phyloP scores from a whole-genome alignment of 2,797 vertebrate species.

The Eidolon dupreanum region DNA sequence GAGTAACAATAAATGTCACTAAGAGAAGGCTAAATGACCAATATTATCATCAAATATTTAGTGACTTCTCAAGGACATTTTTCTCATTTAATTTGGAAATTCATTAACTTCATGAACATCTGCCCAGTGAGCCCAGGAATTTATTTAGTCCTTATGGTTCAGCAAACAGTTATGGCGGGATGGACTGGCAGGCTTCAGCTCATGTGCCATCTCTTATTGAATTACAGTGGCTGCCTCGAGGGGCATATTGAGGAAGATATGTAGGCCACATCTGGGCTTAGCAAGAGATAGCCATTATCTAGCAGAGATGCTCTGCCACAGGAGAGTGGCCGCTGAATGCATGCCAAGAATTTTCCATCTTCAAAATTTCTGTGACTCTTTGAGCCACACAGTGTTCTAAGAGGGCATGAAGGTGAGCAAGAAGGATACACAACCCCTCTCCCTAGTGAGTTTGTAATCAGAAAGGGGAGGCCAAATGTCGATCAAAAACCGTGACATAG shows the following conservation, averaged over 20 bases:
- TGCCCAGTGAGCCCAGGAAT: conserved; percentile 39
- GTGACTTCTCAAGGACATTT: conserved; percentile 23
- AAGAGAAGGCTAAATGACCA: conserved; percentile 33
- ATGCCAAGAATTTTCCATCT: neutral
- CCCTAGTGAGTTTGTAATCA: neutral
- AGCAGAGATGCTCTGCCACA: neutral
- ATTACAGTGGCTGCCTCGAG: conserved; percentile 15
- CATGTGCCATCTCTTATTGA: neutral
- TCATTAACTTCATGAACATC: conserved; percentile 56
- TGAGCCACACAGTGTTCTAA: neutral
- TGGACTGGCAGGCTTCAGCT: neutral
- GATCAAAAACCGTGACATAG: neutral
- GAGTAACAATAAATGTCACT: conserved; percentile 12
- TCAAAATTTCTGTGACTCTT: conserved; percentile 22
- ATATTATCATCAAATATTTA: neutral
- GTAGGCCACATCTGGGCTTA: conserved; percentile 50
- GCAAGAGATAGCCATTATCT: neutral
- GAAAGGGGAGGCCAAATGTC: neutral
- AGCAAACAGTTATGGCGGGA: conserved; percentile 16
- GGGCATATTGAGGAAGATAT: neutral
- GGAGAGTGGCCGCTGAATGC: neutral
- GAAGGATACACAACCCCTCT: neutral
- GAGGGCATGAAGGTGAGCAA: neutral
- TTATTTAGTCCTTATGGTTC: conserved; percentile 29
- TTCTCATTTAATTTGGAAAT: conserved; percentile 49